Evolutionary conservation across 2,888 invertebrate genomes (phyloP).

Genomic region (Leuctra nigra): DNA sequence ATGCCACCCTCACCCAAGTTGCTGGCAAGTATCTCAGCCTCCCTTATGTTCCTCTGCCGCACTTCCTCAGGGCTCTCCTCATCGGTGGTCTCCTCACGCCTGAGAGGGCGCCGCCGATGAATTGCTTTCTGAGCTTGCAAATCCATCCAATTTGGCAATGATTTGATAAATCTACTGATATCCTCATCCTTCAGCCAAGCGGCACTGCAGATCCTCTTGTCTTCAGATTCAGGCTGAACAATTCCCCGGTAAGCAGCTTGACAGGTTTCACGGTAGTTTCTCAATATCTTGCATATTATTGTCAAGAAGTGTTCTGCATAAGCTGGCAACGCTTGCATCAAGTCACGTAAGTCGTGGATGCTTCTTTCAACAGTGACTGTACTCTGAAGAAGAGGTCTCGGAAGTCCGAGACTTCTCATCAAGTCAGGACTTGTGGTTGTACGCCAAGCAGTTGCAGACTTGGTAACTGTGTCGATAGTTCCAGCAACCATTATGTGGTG

Average conservation of each 20-base stretch:
- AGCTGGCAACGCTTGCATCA: constrained; percentile 64
- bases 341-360: constrained; percentile 56
- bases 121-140: constrained; percentile 47
- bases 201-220: constrained; percentile 72
- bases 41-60: constrained; percentile 70
- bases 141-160: constrained; percentile 72
- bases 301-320: constrained; percentile 69
- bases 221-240: constrained; percentile 70
- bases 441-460: constrained; percentile 73
- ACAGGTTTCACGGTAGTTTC: constrained; percentile 68
- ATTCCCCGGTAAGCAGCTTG: constrained; percentile 66
- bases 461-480: constrained; percentile 63
- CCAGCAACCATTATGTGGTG: constrained; percentile 57
- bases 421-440: constrained; percentile 63
- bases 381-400: constrained; percentile 64
- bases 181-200: constrained; percentile 93
- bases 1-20: constrained; percentile 86
- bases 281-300: constrained; percentile 61
- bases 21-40: constrained; percentile 88
- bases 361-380: constrained; percentile 64
- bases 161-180: constrained; percentile 86
- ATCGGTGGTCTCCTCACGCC: constrained; percentile 51
- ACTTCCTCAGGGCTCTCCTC: constrained; percentile 76
- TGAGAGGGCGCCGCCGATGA: constrained; percentile 37
- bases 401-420: constrained; percentile 53